Evolutionary conservation across 2,888 invertebrate species (phyloP).

Genomic region (Chalcis sispes): DNA sequence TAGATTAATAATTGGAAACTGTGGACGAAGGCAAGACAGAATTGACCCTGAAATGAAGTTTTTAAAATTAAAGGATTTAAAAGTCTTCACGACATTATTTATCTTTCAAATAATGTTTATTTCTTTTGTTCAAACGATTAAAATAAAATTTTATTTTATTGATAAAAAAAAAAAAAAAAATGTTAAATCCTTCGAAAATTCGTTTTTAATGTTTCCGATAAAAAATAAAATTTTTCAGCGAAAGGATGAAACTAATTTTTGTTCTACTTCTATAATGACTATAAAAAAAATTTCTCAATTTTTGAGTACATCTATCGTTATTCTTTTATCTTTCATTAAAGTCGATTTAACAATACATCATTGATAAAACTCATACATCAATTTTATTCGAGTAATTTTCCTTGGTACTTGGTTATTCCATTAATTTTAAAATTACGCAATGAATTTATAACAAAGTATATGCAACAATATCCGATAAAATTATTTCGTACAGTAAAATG

Average conservation of each 20-base stretch:
- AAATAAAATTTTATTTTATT: not conserved
- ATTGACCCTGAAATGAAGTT: slow-evolving; percentile 85
- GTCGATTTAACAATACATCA: too few species aligned
- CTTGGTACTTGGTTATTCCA: not conserved
- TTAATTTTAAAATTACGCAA: slow-evolving; percentile 9
- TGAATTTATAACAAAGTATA: slow-evolving; percentile 26
- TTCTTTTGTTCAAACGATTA: too few species aligned
- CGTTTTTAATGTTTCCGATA: too few species aligned
- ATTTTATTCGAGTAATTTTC: not conserved
- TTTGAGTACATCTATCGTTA: not conserved
- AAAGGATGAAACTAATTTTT: not conserved
- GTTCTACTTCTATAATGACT: not conserved
- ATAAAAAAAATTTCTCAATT: not conserved
- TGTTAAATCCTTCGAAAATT: too few species aligned
- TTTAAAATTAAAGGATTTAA: not conserved
- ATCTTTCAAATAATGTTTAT: too few species aligned
- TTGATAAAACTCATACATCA: too few species aligned
- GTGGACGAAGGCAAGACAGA: slow-evolving; percentile 91
- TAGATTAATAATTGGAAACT: slow-evolving; percentile 89
- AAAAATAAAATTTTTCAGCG: not conserved
- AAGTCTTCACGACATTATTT: too few species aligned
- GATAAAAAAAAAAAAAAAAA: not conserved
- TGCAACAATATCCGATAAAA: not conserved
- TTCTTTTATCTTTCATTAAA: not conserved
- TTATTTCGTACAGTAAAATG: slow-evolving; percentile 1